These are phyloP conservation scores for Agrenia bidenticulata DNA, from an alignment of 2,888 invertebrate species.

Conservation along the genomic window DNA sequence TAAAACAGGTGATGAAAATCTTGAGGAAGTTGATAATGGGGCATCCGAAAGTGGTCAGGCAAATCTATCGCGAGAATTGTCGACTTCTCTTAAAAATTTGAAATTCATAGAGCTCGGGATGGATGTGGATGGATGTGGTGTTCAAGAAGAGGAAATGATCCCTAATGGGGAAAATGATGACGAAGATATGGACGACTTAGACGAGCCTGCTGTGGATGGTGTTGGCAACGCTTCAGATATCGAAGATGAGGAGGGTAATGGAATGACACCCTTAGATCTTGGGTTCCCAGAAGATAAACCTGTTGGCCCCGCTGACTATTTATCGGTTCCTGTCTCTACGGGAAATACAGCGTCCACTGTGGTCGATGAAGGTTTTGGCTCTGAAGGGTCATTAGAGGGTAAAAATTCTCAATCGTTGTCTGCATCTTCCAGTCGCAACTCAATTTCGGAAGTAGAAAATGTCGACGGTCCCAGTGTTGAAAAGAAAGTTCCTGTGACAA, in stretches of 20 bases:
- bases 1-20: neutral
- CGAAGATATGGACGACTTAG: conserved; percentile 41
- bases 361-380: conserved; percentile 49
- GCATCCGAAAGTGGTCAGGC: neutral
- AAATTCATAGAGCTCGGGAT: conserved; percentile 21
- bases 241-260: conserved; percentile 37
- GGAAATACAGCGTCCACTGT: conserved; percentile 11
- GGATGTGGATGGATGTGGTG: conserved; percentile 18
- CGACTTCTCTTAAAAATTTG: conserved; percentile 28
- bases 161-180: conserved; percentile 24
- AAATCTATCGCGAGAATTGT: conserved; percentile 24
- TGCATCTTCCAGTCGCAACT: conserved; percentile 46
- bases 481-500: conserved; percentile 70
- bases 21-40: neutral
- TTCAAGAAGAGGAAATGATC: neutral
- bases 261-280: conserved; percentile 34
- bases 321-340: conserved; percentile 22
- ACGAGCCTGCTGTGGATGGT: conserved; percentile 48
- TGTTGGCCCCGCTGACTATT: conserved; percentile 14
- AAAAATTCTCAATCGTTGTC: conserved; percentile 40
- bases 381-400: conserved; percentile 47
- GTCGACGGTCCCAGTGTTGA: neutral
- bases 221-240: conserved; percentile 41
- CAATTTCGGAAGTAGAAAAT: conserved; percentile 44
- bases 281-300: conserved; percentile 26